Base-by-base conservation (phyloP, 2,888 invertebrate species). In the Diarsia rubi region DNA sequence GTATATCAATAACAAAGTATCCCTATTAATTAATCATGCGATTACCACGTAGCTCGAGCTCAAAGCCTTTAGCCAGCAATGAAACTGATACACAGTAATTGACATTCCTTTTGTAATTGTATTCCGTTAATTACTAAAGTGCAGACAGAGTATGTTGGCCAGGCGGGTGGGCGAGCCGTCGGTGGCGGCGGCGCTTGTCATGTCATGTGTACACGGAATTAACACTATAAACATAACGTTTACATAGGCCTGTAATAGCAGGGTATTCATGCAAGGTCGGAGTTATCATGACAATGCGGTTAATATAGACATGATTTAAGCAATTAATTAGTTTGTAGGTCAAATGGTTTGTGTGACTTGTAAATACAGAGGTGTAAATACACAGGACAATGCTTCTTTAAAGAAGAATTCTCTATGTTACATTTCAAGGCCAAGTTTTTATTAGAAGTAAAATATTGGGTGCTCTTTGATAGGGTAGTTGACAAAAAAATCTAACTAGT, bases 51-150 rank as follows among this genome's bases (percentile, higher is more conserved):
- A 49, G 54, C 75, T 81, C 49, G 49, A 59, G 63, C 75, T 77
- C 57, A 49, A 63, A 77, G 64, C 57, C 52, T 77, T 54, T 31
- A 47, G n/a, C 5, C 47, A 12, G n/a, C 64, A n/a, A 66, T 65
- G 69, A 67, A 67, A 76, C 67, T 67, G 83, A 79, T 65, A 79
- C 59, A 65, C 69, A 24, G 59, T 54, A 67, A 75, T 62, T 44
- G 78, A 69, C 78, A 82, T 79, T 78, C 79, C 79, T 59, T n/a
- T 78, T 69, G 83, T 82, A 69, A 82, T 78, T 69, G 69, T 78
- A 82, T 79, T 69, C 69, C 37, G 79, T 83, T 79, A 79, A 79
- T 79, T 82, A 82, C 64, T 66, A 78, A 78, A 82, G 79, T 82
- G 82, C 82, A 82, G 77, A 67, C 77, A 82, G 54, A 49, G 44